These are phyloP conservation scores for Mixornis gularis DNA, from an alignment of 2,113 vertebrate species.

Conservation along the genomic window DNA sequence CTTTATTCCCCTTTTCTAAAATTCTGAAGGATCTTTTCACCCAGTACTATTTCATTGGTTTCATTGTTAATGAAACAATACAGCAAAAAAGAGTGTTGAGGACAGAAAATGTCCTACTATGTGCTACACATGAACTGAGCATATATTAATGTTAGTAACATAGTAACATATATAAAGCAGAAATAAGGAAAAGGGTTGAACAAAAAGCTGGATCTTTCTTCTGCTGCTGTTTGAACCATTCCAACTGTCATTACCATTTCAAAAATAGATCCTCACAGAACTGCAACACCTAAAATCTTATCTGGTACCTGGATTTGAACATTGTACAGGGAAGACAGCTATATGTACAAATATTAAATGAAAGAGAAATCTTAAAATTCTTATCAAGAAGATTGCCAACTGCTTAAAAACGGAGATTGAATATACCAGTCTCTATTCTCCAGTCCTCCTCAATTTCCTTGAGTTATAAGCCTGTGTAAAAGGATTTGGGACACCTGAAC, in stretches of 20 bases:
- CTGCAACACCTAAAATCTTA: neutral
- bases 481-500: neutral
- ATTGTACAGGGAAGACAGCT: neutral
- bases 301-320: neutral
- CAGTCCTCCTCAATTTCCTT: neutral
- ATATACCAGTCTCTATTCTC: neutral
- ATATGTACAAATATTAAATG: neutral
- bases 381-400: neutral
- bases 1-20: neutral
- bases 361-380: neutral
- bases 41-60: neutral
- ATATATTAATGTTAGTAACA: neutral
- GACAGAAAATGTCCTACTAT: neutral
- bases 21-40: neutral
- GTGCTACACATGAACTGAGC: neutral
- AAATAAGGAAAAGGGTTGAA: neutral
- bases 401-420: neutral
- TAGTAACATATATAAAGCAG: neutral
- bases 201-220: neutral
- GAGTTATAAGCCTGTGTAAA: neutral
- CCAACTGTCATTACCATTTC: neutral
- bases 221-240: neutral
- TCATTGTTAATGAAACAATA: neutral
- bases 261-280: neutral
- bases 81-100: neutral